A percentile compares a stretch with the other conserved stretches of the same genome.
Conservation (phyloP, 2,797 vertebrate species). For the Novumbra hubbsi region DNA sequence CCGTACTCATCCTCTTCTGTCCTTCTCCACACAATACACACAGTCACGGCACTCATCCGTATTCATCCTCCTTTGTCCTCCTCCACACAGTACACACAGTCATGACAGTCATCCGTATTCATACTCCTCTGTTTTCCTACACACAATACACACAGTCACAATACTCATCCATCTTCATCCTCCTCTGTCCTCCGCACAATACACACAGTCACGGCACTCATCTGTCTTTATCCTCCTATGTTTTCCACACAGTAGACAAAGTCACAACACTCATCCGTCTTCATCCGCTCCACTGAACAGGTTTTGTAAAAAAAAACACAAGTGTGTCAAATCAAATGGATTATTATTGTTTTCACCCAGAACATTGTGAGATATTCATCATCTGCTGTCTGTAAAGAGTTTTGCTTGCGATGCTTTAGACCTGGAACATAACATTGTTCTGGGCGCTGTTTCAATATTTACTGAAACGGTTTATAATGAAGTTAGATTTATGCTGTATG, state of each 20-base stretch:
- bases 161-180: slow-evolving; percentile 1
- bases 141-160: slow-evolving; percentile 32
- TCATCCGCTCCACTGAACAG: background rate
- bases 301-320: slow-evolving; percentile 21
- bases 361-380: slow-evolving; percentile 39
- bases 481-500: slow-evolving; percentile 8
- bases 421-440: slow-evolving; percentile 28
- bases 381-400: slow-evolving; percentile 4
- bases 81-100: too few species aligned
- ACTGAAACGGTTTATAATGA: slow-evolving; percentile 8
- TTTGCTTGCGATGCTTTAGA: slow-evolving; percentile 42
- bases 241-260: slow-evolving; percentile 1
- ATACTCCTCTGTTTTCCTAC: slow-evolving; percentile 1
- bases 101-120: background rate
- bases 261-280: slow-evolving; percentile 33
- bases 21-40: too few species aligned
- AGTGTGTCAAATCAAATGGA: slow-evolving; percentile 23
- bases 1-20: too few species aligned
- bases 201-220: slow-evolving; percentile 25
- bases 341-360: slow-evolving; percentile 28
- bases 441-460: slow-evolving; percentile 27
- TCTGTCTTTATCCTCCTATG: slow-evolving; percentile 28
- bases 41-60: too few species aligned
- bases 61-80: too few species aligned
- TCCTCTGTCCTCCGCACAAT: slow-evolving; percentile 7